These are phyloP conservation scores for Drosophila obscura DNA, from an alignment of 1,140 invertebrate genomes.

Conservation along the genomic window DNA sequence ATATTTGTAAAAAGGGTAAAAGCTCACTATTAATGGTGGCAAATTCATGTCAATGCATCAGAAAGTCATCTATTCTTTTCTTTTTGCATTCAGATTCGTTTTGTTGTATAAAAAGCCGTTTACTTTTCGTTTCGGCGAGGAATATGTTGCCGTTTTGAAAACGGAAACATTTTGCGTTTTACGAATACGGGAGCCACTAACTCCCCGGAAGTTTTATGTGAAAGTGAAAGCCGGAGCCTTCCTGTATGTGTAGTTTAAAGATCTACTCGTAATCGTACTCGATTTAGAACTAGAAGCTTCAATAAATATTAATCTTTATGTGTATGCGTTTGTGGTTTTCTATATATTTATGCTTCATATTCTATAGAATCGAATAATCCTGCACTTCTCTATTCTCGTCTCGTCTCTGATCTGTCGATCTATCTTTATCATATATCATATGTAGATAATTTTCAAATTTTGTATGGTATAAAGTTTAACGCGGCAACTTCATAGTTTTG, in stretches of 20 bases:
- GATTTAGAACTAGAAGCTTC: slow-evolving; percentile 63
- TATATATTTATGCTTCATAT: slow-evolving; percentile 30
- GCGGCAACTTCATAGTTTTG: slow-evolving; percentile 42
- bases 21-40: no score
- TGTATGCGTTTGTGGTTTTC: slow-evolving; percentile 36
- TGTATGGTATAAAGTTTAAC: slow-evolving; percentile 68
- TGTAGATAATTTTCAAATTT: slow-evolving; percentile 38
- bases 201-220: no score
- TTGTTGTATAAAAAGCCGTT: no score
- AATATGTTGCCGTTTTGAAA: no score
- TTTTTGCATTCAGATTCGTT: no score
- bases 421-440: slow-evolving; percentile 25
- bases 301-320: slow-evolving; percentile 75
- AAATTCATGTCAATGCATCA: no score
- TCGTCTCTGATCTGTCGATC: not conserved
- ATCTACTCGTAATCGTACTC: slow-evolving; percentile 24
- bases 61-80: no score
- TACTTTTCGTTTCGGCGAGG: no score
- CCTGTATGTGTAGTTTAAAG: slow-evolving; percentile 40
- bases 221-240: no score
- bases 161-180: no score
- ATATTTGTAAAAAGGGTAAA: no score
- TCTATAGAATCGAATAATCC: slow-evolving; percentile 15
- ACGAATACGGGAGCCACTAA: no score
- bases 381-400: slow-evolving; percentile 8